These are phyloP conservation scores for Macrotus californicus DNA, from an alignment of 2,113 vertebrate genomes.

Conservation along the genomic window DNA sequence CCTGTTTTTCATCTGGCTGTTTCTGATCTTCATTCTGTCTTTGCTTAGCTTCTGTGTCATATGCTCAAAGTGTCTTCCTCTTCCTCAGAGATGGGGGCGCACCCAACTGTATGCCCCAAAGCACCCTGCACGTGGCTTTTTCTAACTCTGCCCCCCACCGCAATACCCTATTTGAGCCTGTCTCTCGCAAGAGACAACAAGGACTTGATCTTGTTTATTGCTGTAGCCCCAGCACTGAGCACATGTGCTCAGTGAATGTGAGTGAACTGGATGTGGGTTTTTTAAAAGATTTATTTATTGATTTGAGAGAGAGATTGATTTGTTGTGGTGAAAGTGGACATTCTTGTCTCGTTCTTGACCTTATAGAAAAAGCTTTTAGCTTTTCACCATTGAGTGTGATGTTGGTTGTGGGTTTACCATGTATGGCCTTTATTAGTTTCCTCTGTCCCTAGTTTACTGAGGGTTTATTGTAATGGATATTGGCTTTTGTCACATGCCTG, in stretches of 20 bases:
- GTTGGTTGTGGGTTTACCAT: background rate
- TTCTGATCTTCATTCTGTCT: background rate
- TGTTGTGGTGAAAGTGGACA: background rate
- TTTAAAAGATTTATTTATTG: too few relatives aligned
- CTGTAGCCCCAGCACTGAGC: background rate
- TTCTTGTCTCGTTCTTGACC: background rate
- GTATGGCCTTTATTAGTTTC: background rate
- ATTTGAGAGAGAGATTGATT: too few relatives aligned
- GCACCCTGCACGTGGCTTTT: background rate
- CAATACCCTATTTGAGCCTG: background rate
- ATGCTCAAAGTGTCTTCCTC: background rate
- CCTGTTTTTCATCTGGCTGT: background rate
- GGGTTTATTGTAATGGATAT: background rate
- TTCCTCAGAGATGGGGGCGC: too few relatives aligned
- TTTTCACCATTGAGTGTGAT: background rate
- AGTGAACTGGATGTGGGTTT: background rate
- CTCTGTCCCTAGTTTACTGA: background rate
- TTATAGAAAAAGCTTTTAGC: background rate
- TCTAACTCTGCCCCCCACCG: background rate
- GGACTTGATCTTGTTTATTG: background rate
- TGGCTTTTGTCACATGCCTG: background rate
- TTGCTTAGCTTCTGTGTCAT: background rate
- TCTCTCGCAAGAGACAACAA: background rate
- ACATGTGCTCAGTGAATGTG: background rate
- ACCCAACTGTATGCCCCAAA: too few relatives aligned